Base-by-base conservation (phyloP, 2,113 vertebrate genomes). In the Pachycephala philippinensis region DNA sequence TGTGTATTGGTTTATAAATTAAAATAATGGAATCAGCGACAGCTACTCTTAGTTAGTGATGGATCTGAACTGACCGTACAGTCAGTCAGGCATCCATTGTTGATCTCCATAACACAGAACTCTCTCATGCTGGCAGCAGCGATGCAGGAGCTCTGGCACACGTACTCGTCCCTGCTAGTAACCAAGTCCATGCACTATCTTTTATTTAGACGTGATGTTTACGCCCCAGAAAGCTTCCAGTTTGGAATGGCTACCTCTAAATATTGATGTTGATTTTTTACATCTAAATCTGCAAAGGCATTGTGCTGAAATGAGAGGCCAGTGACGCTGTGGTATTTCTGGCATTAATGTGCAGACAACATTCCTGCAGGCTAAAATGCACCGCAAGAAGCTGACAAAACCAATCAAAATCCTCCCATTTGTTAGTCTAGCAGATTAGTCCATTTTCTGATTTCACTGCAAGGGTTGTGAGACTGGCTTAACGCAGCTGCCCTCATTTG, bases 371-470 rank as follows among this genome's bases (percentile, higher is more conserved):
- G 95, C 95, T 91, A 90, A 77, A 95, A 74, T 15, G 79, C 75
- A n/a, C 82, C 37, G 56, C 87, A 93, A 94, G 84, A 70, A 92
- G 89, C 94, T 95, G 95, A 95, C 91, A 96, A 96, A 96, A 65
- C 82, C 54, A 74, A 94, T 96, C 75, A 96, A 74, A 93, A 89
- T 94, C 63, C 35, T 33, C 49, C 64, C 22, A 8, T 89, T 87
- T 78, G 81, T 94, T 83, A 69, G 84, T 68, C 90, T 89, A 69
- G 78, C 70, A 83, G 72, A 91, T 91, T n/a, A 89, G 82, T 83
- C 70, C 63, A 19, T 83, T 89, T 94, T 93, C 79, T 68, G 84
- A 49, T 91, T 85, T 91, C 59, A 40, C 66, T 83, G 75, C 39
- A 59, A 95, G 85, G 57, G 13, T 54, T 91, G 45, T 69, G 82